A percentile compares a stretch with the other conserved stretches of the same genome.
phyloP scores from a whole-genome alignment of 1,140 invertebrate species.

The Whitmania pigra region DNA sequence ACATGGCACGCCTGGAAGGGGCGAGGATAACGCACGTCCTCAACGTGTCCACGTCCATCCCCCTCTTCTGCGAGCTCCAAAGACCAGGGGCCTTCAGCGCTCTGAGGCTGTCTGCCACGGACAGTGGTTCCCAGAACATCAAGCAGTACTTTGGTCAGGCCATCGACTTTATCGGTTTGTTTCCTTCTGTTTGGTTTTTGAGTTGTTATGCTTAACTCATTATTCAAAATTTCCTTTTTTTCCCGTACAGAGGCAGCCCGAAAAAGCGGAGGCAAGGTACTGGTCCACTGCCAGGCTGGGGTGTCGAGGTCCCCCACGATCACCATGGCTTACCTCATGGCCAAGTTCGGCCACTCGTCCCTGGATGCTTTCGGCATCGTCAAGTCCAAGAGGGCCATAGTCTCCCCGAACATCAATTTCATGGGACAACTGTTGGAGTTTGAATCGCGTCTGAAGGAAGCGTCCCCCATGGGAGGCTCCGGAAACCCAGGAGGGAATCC shows the following conservation, averaged over 20 bases:
- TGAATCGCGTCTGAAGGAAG: slow-evolving; percentile 27
- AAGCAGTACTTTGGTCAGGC: slow-evolving; percentile 83
- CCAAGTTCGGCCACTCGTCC: slow-evolving; percentile 67
- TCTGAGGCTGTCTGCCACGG: slow-evolving; percentile 61
- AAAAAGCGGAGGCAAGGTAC: slow-evolving; percentile 60
- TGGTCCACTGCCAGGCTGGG: slow-evolving; percentile 89
- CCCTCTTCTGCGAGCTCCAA: slow-evolving; percentile 32
- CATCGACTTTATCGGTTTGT: slow-evolving; percentile 77
- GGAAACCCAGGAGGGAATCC: too few relatives aligned
- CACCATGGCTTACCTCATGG: slow-evolving; percentile 86
- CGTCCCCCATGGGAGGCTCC: too few relatives aligned
- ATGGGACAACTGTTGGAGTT: slow-evolving; percentile 52
- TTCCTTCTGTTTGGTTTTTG: neutral
- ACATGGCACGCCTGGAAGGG: slow-evolving; percentile 52
- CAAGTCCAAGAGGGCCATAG: slow-evolving; percentile 70
- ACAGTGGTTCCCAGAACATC: slow-evolving; percentile 74
- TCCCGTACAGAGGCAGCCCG: slow-evolving; percentile 67
- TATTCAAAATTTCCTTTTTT: slow-evolving; percentile 40
- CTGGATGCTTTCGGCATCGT: slow-evolving; percentile 78
- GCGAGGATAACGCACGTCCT: slow-evolving; percentile 50
- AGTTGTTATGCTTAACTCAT: slow-evolving; percentile 12
- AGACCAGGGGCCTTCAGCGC: slow-evolving; percentile 58
- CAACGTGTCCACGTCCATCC: slow-evolving; percentile 62
- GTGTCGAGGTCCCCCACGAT: slow-evolving; percentile 85
- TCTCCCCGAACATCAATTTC: slow-evolving; percentile 69